Base-by-base conservation (phyloP, 2,113 vertebrate species). In the Stegastes partitus region DNA sequence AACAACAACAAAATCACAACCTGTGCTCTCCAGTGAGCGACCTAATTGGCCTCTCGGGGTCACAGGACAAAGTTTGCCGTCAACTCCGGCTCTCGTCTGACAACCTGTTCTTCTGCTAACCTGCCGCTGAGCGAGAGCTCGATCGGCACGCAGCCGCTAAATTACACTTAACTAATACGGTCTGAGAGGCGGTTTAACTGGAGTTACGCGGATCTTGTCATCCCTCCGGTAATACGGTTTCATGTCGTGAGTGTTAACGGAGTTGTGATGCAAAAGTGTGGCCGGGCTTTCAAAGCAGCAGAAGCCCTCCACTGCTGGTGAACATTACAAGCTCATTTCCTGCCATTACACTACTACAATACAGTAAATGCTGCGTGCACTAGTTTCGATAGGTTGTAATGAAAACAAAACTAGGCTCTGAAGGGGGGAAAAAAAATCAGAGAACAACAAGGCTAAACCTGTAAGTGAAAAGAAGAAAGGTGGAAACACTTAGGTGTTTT, bases 21-120 rank as follows among this genome's bases (percentile, higher is more conserved):
- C 72, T 77, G 70, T 25, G 42, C 74, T 69, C 79, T 67, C 65
- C 71, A n/a, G 18, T 25, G 74, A 49, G 22, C 16, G 16, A 11
- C 37, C 79, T 94, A 94, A 95, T 93, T 94, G 90, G 92, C 89
- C 92, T 91, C 94, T 31, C n/a, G n/a, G 92, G 93, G 89, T 93
- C 86, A 53, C 28, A 14, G 80, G 82, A 54, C 63, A 63, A 89
- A 84, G 77, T 86, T 84, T 66, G 81, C 63, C 67, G 50, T 69
- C 77, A 51, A 3, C 45, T 49, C 57, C 26, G 53, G 21, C 65
- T 59, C 68, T 58, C 37, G 1, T 37, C 78, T 59, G 66, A 69
- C 77, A 64, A 68, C 67, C 68, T 16, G 68, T 62, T 65, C 67
- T 21, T 55, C 56, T 47, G 37, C 47, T 69, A 68, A 71, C 39